Base-by-base conservation (phyloP, 64 coral and sea anemone species). In the Pocillopora verrucosa region DNA sequence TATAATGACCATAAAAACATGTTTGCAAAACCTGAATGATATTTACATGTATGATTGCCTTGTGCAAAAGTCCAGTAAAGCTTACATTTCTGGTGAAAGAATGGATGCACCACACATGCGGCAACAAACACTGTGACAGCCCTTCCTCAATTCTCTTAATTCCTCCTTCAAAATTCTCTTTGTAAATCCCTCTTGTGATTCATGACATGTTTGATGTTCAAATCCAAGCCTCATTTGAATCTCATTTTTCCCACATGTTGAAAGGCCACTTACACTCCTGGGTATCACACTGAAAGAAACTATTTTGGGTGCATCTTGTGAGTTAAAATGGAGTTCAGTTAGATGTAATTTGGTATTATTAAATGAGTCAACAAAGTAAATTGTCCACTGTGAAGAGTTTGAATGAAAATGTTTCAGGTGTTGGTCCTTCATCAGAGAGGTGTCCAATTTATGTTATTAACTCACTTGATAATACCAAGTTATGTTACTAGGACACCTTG, bases 221-320 rank as follows among this genome's bases (percentile, higher is more conserved):
- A 90, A 82, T 16, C 73, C 65, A 72, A 90, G 69, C 30, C 89
- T 80, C 77, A 90, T 90, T 73, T 92, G 90, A 68, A 92, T 34
- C 38, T 80, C 90, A 14, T 17, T 87, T 2, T 74, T 83, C 35
- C 58, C 56, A 56, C 76, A 76, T 16, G 67, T n/a, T 78, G 74
- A 87, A 13, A 92, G 16, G 10, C 90, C 83, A 79, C 76, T 86
- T 35, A 74, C 78, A 20, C 45, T 68, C 15, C 65, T 62, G 58
- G 90, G 90, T 36, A 68, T 75, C 51, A 92, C 9, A 20, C 15
- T 87, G 35, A 91, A 70, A 69, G 36, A 13, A 72, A 17, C 82
- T 85, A 15, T n/a, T 70, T 7, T 6, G 34, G 9, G 14, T 5
- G 30, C 69, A 72, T 24, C 1, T 72, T 72, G 10, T 72, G 0